Evolutionary conservation across 2,113 vertebrate genomes (phyloP).

Genomic region (Spermophilus dauricus): DNA sequence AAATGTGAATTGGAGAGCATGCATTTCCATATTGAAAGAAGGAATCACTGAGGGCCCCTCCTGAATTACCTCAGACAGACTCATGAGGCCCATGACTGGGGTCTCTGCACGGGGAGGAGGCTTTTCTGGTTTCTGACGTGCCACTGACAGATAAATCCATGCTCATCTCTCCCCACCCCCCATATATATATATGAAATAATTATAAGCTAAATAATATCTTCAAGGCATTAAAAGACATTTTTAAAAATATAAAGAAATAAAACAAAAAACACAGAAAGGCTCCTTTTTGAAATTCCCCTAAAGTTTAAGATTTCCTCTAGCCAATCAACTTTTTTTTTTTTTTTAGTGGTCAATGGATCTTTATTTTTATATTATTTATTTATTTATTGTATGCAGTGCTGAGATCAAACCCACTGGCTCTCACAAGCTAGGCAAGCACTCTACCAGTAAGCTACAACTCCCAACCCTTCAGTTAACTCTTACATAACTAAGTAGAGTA

Average conservation of each 20-base stretch:
- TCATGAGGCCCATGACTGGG: neutral
- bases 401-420: no score
- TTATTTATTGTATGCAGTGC: no score
- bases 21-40: neutral
- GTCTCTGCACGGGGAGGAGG: neutral
- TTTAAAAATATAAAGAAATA: constrained; percentile 14
- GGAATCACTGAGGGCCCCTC: neutral
- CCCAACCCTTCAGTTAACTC: neutral
- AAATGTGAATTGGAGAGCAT: neutral
- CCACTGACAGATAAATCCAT: neutral
- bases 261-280: neutral
- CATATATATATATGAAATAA: neutral
- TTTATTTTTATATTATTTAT: no score
- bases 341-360: no score
- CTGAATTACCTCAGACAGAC: neutral
- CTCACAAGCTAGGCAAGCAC: no score
- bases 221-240: neutral
- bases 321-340: no score
- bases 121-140: neutral
- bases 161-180: neutral
- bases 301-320: no score
- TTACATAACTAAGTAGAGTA: neutral
- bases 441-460: no score
- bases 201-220: constrained; percentile 18
- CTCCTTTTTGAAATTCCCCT: neutral